Conservation (phyloP, 2,113 vertebrate genomes). For the Cheilinus undulatus region DNA sequence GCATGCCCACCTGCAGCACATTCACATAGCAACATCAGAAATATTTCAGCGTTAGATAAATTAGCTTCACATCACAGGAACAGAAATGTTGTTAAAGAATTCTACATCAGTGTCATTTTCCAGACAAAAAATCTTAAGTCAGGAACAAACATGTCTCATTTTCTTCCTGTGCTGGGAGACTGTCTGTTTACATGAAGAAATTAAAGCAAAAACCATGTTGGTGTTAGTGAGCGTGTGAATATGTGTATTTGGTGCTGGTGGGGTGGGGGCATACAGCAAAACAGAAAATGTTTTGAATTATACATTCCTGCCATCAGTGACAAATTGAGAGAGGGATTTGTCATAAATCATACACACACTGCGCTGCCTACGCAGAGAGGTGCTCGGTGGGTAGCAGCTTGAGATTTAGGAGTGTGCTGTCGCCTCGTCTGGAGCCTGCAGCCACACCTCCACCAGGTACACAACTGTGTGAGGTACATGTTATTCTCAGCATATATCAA, state of each 20-base stretch:
- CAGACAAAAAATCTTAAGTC: constrained; percentile 5
- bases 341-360: constrained; percentile 81
- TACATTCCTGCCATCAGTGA: constrained; percentile 79
- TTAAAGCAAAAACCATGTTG: constrained; percentile 25
- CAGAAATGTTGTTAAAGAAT: background rate
- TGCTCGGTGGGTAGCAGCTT: constrained; percentile 76
- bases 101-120: constrained; percentile 1
- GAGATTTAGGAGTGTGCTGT: constrained; percentile 79
- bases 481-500: constrained; percentile 26
- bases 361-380: constrained; percentile 69
- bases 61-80: constrained; percentile 12
- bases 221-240: background rate
- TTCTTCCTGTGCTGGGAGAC: constrained; percentile 29
- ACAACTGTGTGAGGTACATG: background rate
- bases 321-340: constrained; percentile 78
- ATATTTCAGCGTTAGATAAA: constrained; percentile 7
- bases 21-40: background rate
- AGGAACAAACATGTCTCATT: constrained; percentile 10
- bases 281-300: constrained; percentile 82
- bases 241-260: background rate
- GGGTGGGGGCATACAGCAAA: constrained; percentile 58
- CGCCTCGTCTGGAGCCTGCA: constrained; percentile 48
- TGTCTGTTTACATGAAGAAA: constrained; percentile 49
- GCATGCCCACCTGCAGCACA: background rate
- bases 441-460: constrained; percentile 40